Base-by-base conservation (phyloP, 2,888 invertebrate species). In the Zaprionus lineosus region DNA sequence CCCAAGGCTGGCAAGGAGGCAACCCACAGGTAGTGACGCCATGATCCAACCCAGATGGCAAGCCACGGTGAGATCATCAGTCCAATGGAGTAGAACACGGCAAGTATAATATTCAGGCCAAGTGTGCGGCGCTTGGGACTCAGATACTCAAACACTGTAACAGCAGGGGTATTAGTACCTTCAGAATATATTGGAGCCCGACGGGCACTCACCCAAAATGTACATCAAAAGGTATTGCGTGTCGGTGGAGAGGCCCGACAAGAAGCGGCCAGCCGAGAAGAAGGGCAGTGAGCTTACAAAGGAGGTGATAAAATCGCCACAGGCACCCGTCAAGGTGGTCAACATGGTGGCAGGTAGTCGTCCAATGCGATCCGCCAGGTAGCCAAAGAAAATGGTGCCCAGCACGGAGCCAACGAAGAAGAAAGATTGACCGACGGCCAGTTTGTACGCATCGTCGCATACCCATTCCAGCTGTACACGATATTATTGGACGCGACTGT, bases 351-450 rank as follows among this genome's bases (percentile, higher is more conserved):
- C 91, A 6, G 92, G 92, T 15, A 93, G 84, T 5, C 93, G 89
- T 2, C 89, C 93, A 44, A 92, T 90, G 11, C 87, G 87, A 86
- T 93, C 93, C 0, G 93, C 92, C 48, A 93, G 76, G 57, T 91
- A 88, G 1, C 93, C 93, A 69, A 92, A 91, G 8, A 88, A 75
- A 14, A 93, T 86, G 24, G 91, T 92, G 0, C 93, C 93, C 15
- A 92, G 51, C 1, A 92, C 91, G 8, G 92, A 92, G n/a, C 93
- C 93, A 18, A 92, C 83, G 78, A 92, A 93, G 83, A 92, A 93
- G 51, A 92, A 88, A 1, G 92, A 92, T 84, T 93, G 93, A 0
- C 92, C 92, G 26, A 92, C 81, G 6, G 91, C 91, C 28, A 91
- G 90, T 74, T 91, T 91, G 91, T 92, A 92, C 43, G 90, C 90